Percentiles rank a stretch among this genome's conserved stretches.
These are phyloP conservation scores for Amblyraja radiata DNA, from an alignment of 2,797 vertebrate genomes.

Conservation along the genomic window DNA sequence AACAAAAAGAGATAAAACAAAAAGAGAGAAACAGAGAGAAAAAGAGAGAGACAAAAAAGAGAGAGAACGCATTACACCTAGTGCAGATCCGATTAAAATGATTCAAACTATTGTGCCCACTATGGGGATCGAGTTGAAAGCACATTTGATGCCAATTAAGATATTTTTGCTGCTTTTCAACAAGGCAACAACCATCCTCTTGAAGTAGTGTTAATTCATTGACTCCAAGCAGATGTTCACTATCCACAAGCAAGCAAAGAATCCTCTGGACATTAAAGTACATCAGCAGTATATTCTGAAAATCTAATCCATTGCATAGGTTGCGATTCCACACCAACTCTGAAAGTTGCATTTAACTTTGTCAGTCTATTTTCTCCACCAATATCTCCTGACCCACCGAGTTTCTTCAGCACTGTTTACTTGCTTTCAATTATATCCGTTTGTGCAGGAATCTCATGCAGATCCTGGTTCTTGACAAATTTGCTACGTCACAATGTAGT, in stretches of 20 bases:
- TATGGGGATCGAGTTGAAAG: background rate
- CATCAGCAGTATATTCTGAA: background rate
- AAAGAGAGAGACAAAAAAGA: no score
- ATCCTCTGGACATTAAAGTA: background rate
- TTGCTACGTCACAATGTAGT: background rate
- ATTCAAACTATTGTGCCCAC: background rate
- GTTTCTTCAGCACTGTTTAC: no score
- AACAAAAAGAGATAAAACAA: no score
- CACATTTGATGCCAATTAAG: background rate
- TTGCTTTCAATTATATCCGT: no score
- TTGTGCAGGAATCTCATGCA: background rate
- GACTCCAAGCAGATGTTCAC: background rate
- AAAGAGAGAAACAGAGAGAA: no score
- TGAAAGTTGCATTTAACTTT: no score
- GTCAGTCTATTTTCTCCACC: no score
- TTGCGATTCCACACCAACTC: no score
- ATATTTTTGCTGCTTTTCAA: background rate
- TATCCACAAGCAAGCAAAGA: background rate
- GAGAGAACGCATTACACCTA: no score
- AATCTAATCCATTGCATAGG: no score
- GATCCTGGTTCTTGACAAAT: background rate
- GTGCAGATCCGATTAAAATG: background rate
- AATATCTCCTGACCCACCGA: no score
- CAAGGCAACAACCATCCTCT: background rate
- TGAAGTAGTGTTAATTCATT: background rate